Conservation (phyloP, 2,797 vertebrate species). For the Otolemur crassicaudatus region DNA sequence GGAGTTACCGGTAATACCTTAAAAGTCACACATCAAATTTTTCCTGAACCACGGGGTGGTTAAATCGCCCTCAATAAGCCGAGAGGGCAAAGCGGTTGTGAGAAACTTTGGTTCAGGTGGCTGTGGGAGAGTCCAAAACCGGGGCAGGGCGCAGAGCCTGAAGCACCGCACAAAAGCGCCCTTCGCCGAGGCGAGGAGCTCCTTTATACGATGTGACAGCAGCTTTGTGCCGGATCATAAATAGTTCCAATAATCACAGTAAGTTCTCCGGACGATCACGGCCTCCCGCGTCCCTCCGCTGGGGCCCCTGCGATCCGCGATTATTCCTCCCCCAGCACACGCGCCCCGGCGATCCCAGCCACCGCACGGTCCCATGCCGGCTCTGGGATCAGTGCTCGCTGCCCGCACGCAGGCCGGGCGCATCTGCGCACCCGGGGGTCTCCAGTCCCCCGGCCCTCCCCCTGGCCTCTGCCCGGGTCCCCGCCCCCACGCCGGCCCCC, state of each 20-base stretch:
- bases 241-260: constrained; percentile 41
- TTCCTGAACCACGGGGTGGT: constrained; percentile 14
- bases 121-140: background rate
- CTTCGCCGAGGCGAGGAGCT: background rate
- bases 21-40: constrained; percentile 44
- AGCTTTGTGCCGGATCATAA: constrained; percentile 55
- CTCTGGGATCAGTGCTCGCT: background rate
- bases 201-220: constrained; percentile 53
- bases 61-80: constrained; percentile 7
- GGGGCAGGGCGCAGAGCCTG: background rate
- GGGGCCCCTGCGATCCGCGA: background rate
- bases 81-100: background rate
- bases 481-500: background rate
- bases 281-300: constrained; percentile 29
- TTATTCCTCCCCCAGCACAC: background rate
- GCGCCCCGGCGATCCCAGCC: background rate
- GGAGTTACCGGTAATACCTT: constrained; percentile 1
- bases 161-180: constrained; percentile 50
- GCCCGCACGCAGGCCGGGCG: background rate
- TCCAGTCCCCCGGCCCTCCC: background rate
- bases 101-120: constrained; percentile 74
- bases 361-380: background rate
- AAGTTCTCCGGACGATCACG: constrained; percentile 64
- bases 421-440: background rate
- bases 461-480: background rate